Evolutionary conservation across 2,113 vertebrate genomes (phyloP).

Genomic region (Nipponia nippon): DNA sequence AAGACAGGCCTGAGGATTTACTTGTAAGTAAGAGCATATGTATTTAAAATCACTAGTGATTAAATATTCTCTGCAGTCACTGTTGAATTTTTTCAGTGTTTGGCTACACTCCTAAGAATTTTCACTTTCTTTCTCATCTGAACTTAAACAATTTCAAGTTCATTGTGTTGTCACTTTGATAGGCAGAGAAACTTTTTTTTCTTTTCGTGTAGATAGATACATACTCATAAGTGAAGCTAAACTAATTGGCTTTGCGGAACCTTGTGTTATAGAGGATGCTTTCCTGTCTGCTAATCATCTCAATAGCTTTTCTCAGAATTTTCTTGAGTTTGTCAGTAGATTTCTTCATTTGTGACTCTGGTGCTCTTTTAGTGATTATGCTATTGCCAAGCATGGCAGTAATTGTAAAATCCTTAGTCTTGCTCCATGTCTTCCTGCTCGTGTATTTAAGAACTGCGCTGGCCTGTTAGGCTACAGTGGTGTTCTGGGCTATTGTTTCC

Average conservation of each 20-base stretch:
- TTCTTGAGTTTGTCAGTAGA: background rate
- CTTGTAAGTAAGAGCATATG: background rate
- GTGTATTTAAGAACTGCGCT: background rate
- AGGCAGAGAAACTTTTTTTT: background rate
- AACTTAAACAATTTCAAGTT: background rate
- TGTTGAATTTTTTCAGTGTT: background rate
- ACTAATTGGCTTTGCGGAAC: background rate
- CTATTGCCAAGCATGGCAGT: background rate
- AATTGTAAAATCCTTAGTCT: background rate
- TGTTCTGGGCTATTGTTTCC: background rate
- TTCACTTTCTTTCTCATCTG: background rate
- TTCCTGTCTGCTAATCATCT: background rate
- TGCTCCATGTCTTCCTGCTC: background rate
- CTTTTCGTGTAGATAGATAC: background rate
- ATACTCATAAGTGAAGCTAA: background rate
- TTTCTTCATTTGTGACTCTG: background rate
- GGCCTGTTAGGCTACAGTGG: background rate
- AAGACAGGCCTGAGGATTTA: background rate
- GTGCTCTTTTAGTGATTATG: background rate
- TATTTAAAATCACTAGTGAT: background rate
- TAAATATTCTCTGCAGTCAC: background rate
- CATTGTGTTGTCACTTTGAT: background rate
- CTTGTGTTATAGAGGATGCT: background rate
- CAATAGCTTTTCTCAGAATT: background rate
- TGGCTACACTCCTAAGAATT: background rate